Percentiles rank a stretch among this genome's conserved stretches.
Evolutionary conservation across 2,797 vertebrate species (phyloP).

Genomic region (Microchirus variegatus): DNA sequence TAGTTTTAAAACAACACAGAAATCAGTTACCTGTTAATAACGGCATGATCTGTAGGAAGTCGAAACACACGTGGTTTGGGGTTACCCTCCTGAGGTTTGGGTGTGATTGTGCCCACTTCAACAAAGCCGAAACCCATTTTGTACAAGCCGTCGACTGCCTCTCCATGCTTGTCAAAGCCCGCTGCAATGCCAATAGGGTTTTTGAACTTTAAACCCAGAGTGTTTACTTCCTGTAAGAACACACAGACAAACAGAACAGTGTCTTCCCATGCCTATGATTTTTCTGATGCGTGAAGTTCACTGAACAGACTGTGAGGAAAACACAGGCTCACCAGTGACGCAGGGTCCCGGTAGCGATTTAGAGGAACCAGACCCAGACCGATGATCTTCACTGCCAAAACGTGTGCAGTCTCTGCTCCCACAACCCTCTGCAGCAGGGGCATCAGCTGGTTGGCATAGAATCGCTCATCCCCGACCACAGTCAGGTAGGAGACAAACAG

Average conservation of each 20-base stretch:
- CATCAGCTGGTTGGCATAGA: slow-evolving; percentile 87
- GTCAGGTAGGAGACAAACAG: slow-evolving; percentile 88
- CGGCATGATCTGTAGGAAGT: slow-evolving; percentile 84
- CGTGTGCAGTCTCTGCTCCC: slow-evolving; percentile 87
- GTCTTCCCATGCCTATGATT: background rate
- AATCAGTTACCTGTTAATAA: slow-evolving; percentile 90
- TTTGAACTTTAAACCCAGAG: slow-evolving; percentile 87
- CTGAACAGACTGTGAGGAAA: background rate
- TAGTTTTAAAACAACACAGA: background rate
- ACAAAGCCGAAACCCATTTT: slow-evolving; percentile 96
- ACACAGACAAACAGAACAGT: slow-evolving; percentile 2
- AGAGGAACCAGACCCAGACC: slow-evolving; percentile 84
- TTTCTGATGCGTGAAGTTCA: background rate
- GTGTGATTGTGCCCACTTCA: slow-evolving; percentile 94
- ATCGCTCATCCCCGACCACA: slow-evolving; percentile 85
- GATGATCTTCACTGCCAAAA: slow-evolving; percentile 81
- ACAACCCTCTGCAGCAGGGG: slow-evolving; percentile 85
- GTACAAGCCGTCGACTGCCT: slow-evolving; percentile 92
- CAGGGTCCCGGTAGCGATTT: slow-evolving; percentile 79
- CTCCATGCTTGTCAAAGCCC: slow-evolving; percentile 95
- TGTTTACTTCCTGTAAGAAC: slow-evolving; percentile 83
- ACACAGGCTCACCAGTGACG: slow-evolving; percentile 80
- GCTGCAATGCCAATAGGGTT: slow-evolving; percentile 95
- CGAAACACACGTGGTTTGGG: slow-evolving; percentile 92
- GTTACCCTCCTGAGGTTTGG: slow-evolving; percentile 93